Evolutionary conservation across 2,113 vertebrate species (phyloP).

Genomic region (Pedetes capensis): DNA sequence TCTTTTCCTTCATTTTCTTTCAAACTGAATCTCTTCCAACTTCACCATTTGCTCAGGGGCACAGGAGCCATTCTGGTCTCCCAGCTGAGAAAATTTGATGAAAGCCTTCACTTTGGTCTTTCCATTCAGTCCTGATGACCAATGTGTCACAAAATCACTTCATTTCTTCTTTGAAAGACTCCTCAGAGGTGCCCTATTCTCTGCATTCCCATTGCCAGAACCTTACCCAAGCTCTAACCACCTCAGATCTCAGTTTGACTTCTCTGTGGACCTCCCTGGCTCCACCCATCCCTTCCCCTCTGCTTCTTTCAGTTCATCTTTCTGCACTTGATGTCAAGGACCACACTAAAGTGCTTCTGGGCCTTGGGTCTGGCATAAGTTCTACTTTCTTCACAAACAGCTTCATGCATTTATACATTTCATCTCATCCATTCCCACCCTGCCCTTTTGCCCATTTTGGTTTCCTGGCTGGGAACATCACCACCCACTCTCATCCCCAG

Average conservation of each 20-base stretch:
- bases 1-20: slow-evolving; percentile 34
- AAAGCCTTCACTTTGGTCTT: not conserved
- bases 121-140: not conserved
- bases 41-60: not conserved
- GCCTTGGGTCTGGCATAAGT: not conserved
- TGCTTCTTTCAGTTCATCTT: not conserved
- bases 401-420: not conserved
- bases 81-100: slow-evolving; percentile 22
- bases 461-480: not conserved
- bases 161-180: not conserved
- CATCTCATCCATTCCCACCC: not conserved
- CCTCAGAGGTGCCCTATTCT: not conserved
- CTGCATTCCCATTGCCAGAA: not conserved
- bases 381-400: not conserved
- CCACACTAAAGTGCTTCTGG: not conserved
- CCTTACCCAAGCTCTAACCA: not conserved
- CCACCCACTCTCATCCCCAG: not conserved
- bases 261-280: not conserved
- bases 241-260: not conserved
- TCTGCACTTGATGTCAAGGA: not conserved
- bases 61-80: not conserved
- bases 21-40: not conserved
- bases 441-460: not conserved
- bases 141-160: not conserved
- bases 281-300: not conserved